Percentiles rank a stretch among this genome's conserved stretches.
These are phyloP conservation scores for Aphidius gifuensis DNA, from an alignment of 1,140 invertebrate species.

Conservation along the genomic window DNA sequence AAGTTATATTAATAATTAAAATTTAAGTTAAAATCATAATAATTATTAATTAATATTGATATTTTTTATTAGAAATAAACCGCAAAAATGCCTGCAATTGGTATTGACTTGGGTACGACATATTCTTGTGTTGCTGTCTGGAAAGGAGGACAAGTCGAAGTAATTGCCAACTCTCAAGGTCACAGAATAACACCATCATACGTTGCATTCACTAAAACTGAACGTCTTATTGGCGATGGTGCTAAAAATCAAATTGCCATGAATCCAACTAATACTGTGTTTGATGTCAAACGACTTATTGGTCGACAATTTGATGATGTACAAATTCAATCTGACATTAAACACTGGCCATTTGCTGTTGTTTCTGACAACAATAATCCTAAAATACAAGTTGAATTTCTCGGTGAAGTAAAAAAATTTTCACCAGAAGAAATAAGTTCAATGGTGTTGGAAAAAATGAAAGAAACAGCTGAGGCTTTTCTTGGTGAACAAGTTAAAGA, in stretches of 20 bases:
- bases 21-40: no score
- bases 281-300: slow-evolving; percentile 77
- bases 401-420: slow-evolving; percentile 71
- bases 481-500: slow-evolving; percentile 58
- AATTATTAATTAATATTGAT: no score
- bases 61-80: no score
- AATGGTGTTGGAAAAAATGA: slow-evolving; percentile 79
- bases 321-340: slow-evolving; percentile 71
- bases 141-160: slow-evolving; percentile 82
- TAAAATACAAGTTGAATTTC: slow-evolving; percentile 73
- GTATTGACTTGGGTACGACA: slow-evolving; percentile 74
- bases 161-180: slow-evolving; percentile 90
- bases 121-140: slow-evolving; percentile 78
- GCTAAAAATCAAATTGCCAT: slow-evolving; percentile 71
- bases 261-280: slow-evolving; percentile 82
- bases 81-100: slow-evolving; percentile 60
- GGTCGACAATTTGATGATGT: slow-evolving; percentile 73
- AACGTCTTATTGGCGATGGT: slow-evolving; percentile 69
- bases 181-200: slow-evolving; percentile 87
- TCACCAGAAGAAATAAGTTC: slow-evolving; percentile 82
- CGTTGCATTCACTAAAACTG: slow-evolving; percentile 79
- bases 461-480: slow-evolving; percentile 47
- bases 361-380: slow-evolving; percentile 64
- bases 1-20: no score
- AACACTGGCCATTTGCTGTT: slow-evolving; percentile 71